A percentile compares a stretch with the other conserved stretches of the same genome.
phyloP scores from a whole-genome alignment of 2,888 invertebrate genomes.

The Platycnemis pennipes region DNA sequence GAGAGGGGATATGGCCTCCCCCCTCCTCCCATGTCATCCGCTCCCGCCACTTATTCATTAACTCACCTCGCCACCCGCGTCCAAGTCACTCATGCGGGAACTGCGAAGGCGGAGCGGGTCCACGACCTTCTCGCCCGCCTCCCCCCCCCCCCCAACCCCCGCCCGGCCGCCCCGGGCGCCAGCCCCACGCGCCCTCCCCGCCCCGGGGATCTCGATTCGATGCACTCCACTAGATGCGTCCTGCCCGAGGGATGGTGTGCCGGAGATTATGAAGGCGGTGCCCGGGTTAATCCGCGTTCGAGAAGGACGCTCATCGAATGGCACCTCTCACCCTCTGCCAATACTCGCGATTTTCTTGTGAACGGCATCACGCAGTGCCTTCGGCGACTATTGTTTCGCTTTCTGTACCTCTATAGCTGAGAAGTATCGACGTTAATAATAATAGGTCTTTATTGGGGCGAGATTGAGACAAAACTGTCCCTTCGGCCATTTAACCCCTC shows the following conservation, averaged over 20 bases:
- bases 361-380: no score
- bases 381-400: no score
- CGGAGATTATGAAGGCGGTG: neutral
- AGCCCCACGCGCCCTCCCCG: neutral
- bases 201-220: neutral
- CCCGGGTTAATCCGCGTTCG: neutral
- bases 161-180: neutral
- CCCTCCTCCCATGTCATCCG: neutral
- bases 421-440: no score
- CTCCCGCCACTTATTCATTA: slow-evolving; percentile 55
- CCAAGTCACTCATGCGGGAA: slow-evolving; percentile 42
- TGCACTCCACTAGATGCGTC: neutral
- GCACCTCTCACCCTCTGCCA: no score
- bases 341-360: no score
- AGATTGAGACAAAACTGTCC: no score
- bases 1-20: neutral
- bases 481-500: no score
- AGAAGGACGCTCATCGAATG: no score
- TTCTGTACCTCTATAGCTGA: no score
- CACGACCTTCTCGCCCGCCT: neutral
- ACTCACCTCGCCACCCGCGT: slow-evolving; percentile 52
- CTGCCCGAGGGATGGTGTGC: neutral
- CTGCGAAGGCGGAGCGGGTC: neutral
- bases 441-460: no score
- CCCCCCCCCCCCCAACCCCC: neutral